Conservation (phyloP, 2,888 invertebrate genomes). For the Agrotis puta region DNA sequence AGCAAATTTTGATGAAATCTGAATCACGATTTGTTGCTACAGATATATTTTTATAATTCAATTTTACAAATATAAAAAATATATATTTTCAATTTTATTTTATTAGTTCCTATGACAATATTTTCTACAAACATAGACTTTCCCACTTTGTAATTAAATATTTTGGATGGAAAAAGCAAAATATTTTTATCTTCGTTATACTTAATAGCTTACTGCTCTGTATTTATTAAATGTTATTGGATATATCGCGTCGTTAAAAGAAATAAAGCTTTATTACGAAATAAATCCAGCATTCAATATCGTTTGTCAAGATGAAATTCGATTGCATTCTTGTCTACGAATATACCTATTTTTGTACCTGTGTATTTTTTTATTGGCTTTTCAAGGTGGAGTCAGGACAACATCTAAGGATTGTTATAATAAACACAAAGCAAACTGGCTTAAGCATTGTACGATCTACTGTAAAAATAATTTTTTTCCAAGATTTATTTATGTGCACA, state of each 20-base stretch:
- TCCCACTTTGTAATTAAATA: background rate
- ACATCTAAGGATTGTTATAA: too few species aligned
- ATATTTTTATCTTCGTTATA: slow-evolving; percentile 20
- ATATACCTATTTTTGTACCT: slow-evolving; percentile 9
- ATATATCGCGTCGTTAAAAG: slow-evolving; percentile 41
- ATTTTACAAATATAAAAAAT: too few species aligned
- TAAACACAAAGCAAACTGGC: background rate
- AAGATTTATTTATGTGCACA: too few species aligned
- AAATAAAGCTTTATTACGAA: slow-evolving; percentile 33
- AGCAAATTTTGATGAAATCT: too few species aligned
- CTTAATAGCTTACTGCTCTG: slow-evolving; percentile 36
- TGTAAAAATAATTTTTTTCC: too few species aligned
- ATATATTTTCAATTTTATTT: too few species aligned
- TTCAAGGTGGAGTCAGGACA: background rate
- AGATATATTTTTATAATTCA: too few species aligned
- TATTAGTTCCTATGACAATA: too few species aligned
- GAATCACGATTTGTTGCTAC: too few species aligned
- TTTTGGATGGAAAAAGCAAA: background rate
- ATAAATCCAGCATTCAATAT: slow-evolving; percentile 31
- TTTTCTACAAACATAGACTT: too few species aligned
- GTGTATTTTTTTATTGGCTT: background rate
- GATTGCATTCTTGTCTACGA: slow-evolving; percentile 19
- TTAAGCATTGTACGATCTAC: background rate
- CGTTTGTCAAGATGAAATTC: slow-evolving; percentile 31
- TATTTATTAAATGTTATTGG: slow-evolving; percentile 43